Evolutionary conservation across 2,113 vertebrate species (phyloP), one percentile per base, ranked within the genome.

Genomic region (Dunckerocampus dactyliophorus): DNA sequence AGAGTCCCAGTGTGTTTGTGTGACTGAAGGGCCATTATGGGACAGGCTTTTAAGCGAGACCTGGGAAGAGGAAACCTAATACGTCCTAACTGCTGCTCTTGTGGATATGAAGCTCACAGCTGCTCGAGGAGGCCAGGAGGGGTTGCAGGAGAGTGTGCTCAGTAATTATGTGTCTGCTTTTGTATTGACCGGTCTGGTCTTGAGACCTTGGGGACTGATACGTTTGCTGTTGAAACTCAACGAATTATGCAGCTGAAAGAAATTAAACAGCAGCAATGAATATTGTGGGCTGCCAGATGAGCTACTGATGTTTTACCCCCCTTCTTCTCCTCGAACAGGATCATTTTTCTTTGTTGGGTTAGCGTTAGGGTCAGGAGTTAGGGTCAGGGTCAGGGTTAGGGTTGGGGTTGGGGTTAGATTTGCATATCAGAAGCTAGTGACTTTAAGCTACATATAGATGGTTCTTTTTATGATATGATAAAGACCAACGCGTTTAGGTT

Each of bases 121-220:
- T 89, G 82, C 84, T 79, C 56, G 63, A 82, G 80, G 62, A 51
- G 50, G 63, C 69, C 58, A 53, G 62, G 71, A 59, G 72, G 68
- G 64, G 69, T 9, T 3, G 20, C 16, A 56, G 55, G 45, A 84
- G 84, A 70, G 69, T 75, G 69, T 62, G 77, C 84, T 77, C 89
- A 86, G 80, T 91, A 90, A 91, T 91, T 90, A 90, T 84, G 88
- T 86, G 88, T 91, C 82, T 88, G 87, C 66, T 82, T 91, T 92
- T 81, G 79, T 54, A 53, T 89, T 87, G 89, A 91, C 76, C 80
- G 85, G 89, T 90, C 89, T 91, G 84, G 82, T 85, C 83, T 84
- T 69, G 58, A 65, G 86, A 80, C 88, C 88, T 88, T 83, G 76
- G 90, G 88, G 86, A 88, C 88, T 77, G 88, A 88, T 90, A 90